Percentiles rank a stretch among this genome's conserved stretches.
Conservation (phyloP, 2,888 invertebrate species). For the Diadegma fenestrale region DNA sequence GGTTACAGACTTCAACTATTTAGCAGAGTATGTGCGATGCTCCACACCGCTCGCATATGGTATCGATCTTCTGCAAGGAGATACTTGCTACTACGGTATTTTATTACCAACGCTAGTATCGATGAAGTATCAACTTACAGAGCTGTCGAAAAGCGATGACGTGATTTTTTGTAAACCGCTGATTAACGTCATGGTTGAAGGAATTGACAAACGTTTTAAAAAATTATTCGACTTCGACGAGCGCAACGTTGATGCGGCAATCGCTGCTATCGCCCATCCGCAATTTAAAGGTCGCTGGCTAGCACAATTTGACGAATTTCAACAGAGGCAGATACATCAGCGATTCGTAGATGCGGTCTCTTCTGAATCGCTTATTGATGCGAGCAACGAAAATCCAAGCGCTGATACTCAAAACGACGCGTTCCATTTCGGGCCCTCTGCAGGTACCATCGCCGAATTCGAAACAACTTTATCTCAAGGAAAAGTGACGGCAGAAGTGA, state of each 20-base stretch:
- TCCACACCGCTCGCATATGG: constrained; percentile 17
- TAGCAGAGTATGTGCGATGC: constrained; percentile 26
- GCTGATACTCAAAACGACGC: neutral
- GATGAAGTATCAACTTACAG: neutral
- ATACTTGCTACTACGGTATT: constrained; percentile 22
- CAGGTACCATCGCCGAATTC: neutral
- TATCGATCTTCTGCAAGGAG: constrained; percentile 16
- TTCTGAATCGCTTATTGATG: too few species aligned
- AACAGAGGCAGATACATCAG: too few species aligned
- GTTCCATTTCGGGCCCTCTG: neutral
- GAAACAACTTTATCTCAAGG: neutral
- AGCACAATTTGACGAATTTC: too few species aligned
- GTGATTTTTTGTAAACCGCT: neutral
- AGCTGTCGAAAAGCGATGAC: neutral
- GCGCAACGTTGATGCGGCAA: neutral
- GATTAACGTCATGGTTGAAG: neutral
- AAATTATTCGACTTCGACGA: constrained; percentile 15
- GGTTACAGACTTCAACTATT: constrained; percentile 22
- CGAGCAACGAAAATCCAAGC: too few species aligned
- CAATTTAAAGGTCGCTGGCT: constrained; percentile 53
- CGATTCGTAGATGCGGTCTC: too few species aligned
- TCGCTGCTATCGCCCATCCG: constrained; percentile 42
- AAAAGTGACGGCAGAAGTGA: constrained; percentile 16
- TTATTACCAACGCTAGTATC: constrained; percentile 7
- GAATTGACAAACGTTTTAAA: neutral